Base-by-base conservation (phyloP, 2,797 vertebrate species). In the Chelidonichthys spinosus region DNA sequence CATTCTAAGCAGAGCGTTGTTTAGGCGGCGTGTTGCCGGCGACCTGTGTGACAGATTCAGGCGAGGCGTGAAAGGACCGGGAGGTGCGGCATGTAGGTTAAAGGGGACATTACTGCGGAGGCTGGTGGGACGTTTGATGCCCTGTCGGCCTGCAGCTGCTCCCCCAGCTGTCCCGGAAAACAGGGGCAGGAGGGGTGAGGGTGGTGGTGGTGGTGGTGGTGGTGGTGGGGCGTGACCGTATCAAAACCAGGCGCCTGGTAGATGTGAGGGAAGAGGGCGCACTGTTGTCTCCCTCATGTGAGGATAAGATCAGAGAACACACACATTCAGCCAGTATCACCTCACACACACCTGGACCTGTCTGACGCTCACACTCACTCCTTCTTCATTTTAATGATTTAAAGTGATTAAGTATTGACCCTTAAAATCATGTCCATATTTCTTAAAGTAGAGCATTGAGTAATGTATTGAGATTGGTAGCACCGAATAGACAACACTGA, bases 71-170 rank as follows among this genome's bases (percentile, higher is more conserved):
- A 85, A 62, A 74, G 59, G 73, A 64, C 69, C 10, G n/a, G 47
- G 78, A 79, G 63, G 83, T 76, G 74, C 72, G 75, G 69, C 73
- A 44, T 79, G 83, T 69, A 84, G 85, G 86, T 89, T 83, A 86
- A 88, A 87, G 90, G 84, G 66, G 77, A 85, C 85, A 58, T 79
- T 62, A 73, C 77, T 78, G 80, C 56, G 82, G 83, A 65, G 84
- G 69, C 75, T 74, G 63, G 73, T 63, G 79, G 76, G 74, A 83
- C 36, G 79, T 85, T 86, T 84, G 82, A 87, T 83, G 82, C 81
- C 82, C 87, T 33, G 81, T 85, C 69, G 56, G 63, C 80, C 74
- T 73, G 86, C 92, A 93, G 92, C 92, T 93, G 93, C 84, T 90
- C 67, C 73, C 72, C 83, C 90, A 93, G 90, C 91, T 92, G 90